Base-by-base conservation (phyloP, 2,888 invertebrate genomes). In the Andrena haemorrhoa region DNA sequence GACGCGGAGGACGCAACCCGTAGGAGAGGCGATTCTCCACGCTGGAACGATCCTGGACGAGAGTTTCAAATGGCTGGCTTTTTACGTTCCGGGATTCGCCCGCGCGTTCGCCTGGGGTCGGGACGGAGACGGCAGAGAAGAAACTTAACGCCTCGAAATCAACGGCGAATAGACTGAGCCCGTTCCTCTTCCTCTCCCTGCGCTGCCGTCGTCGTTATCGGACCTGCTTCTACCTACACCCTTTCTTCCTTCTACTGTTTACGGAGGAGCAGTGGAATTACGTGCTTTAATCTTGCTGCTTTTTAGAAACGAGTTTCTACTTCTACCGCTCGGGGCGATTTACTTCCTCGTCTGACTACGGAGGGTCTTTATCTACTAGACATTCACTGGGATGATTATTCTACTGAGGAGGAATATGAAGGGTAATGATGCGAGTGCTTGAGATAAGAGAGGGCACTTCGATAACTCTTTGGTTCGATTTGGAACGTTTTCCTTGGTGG, bases 61-160 rank as follows among this genome's bases (percentile, higher is more conserved):
- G 66, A 76, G 60, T 66, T 76, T 72, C 51, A 49, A 76, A 71
- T 29, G 60, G 60, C 49, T 16, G 49, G 58, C 64, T 53, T 61
- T 56, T 58, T 33, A 56, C 72, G 61, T 60, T 60, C 71, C 65
- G n/a, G 60, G 31, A 29, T 58, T 33, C 31, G 53, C 10, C 66
- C 41, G 10, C 41, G 16, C 23, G 26, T 41, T 41, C 4, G 63
- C 20, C 35, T 16, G 26, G 47, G 33, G 29, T n/a, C 20, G 51
- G 31, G 23, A 26, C 23, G 23, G n/a, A 58, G 35, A 74, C 56
- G 47, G 53, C 3, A 53, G 58, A 33, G 61, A 49, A 23, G 63
- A 31, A 80, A 77, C 65, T 77, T 61, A 68, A 76, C 75, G 75
- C 65, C 23, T 35, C 41, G 75, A 69, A 75, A 75, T 69, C 75